phyloP scores from a whole-genome alignment of 2,888 invertebrate genomes.

The Empis livida region DNA sequence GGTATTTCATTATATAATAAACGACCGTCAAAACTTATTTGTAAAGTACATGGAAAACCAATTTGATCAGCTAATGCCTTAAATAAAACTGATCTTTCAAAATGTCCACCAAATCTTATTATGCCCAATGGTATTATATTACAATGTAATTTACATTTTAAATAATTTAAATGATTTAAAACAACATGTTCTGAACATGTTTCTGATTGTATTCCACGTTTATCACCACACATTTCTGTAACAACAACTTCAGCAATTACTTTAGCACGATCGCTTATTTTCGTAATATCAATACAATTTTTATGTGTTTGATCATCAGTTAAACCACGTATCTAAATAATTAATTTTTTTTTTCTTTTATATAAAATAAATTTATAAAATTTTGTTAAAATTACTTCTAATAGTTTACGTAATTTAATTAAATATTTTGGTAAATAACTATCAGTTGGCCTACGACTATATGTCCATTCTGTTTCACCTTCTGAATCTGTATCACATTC shows the following conservation, averaged over 20 bases:
- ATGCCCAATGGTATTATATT: slow-evolving; percentile 45
- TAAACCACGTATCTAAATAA: slow-evolving; percentile 12
- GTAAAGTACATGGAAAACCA: slow-evolving; percentile 46
- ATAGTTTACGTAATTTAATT: slow-evolving; percentile 1
- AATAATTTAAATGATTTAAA: slow-evolving; percentile 37
- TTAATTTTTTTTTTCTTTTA: too few species aligned
- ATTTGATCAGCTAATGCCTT: slow-evolving; percentile 51
- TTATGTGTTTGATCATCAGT: slow-evolving; percentile 17
- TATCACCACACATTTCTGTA: slow-evolving; percentile 39
- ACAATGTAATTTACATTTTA: slow-evolving; percentile 35
- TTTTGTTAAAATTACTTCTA: slow-evolving; percentile 9
- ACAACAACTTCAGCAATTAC: slow-evolving; percentile 40
- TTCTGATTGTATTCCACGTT: slow-evolving; percentile 31
- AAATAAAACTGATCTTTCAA: slow-evolving; percentile 51
- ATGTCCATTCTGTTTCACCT: slow-evolving; percentile 16
- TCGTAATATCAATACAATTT: slow-evolving; percentile 24
- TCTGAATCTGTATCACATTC: slow-evolving; percentile 3
- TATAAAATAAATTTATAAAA: neutral
- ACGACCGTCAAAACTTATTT: slow-evolving; percentile 40
- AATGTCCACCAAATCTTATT: slow-evolving; percentile 43
- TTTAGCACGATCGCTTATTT: slow-evolving; percentile 24
- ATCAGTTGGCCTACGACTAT: slow-evolving; percentile 25
- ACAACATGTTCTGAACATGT: slow-evolving; percentile 37
- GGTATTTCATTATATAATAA: slow-evolving; percentile 52
- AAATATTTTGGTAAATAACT: slow-evolving; percentile 10